These are phyloP conservation scores for Strigamia crassipes DNA, from an alignment of 2,888 invertebrate genomes.

Conservation along the genomic window DNA sequence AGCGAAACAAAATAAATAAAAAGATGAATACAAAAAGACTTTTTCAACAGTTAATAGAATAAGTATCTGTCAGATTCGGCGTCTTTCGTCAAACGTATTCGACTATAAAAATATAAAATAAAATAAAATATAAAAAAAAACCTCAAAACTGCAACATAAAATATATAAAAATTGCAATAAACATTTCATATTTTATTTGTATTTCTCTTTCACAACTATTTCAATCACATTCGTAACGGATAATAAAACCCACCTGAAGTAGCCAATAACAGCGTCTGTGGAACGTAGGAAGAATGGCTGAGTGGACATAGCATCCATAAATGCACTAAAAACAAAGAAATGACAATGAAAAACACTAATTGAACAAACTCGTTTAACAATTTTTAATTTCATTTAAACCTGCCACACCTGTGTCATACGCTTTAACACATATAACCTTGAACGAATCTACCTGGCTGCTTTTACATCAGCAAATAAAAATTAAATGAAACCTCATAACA, in stretches of 20 bases:
- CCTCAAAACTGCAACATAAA: not conserved
- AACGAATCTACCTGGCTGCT: not conserved
- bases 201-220: not conserved
- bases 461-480: not conserved
- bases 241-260: slow-evolving; percentile 72
- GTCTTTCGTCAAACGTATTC: not conserved
- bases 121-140: not conserved
- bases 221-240: slow-evolving; percentile 13
- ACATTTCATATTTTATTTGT: not conserved
- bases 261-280: slow-evolving; percentile 98
- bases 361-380: too few relatives aligned
- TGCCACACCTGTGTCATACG: not conserved
- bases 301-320: slow-evolving; percentile 98
- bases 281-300: slow-evolving; percentile 97
- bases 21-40: not conserved
- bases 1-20: not conserved
- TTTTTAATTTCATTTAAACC: not conserved
- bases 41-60: slow-evolving; percentile 1
- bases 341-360: too few relatives aligned
- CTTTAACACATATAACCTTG: not conserved
- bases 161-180: not conserved
- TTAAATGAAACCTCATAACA: not conserved
- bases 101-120: too few relatives aligned
- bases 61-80: not conserved
- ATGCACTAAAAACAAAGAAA: slow-evolving; percentile 74